Base-by-base conservation (phyloP, 2,113 vertebrate species). In the Peromyscus maniculatus region DNA sequence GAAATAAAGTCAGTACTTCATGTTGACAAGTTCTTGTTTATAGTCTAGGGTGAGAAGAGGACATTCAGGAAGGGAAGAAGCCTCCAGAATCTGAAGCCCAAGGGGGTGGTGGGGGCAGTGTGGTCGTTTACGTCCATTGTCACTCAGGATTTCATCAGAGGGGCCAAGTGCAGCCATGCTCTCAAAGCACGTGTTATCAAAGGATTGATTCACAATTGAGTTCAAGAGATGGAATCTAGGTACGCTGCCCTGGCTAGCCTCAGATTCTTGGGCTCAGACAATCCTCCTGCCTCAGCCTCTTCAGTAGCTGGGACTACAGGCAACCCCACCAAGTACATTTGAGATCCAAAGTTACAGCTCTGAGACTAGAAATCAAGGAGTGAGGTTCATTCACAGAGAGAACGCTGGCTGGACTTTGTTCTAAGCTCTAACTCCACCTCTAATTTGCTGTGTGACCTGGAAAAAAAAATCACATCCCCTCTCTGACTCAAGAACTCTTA, bases 21-120 rank as follows among this genome's bases (percentile, higher is more conserved):
- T 64, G 91, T 28, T 5, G 8, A n/a, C 11, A 64, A 16, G 39
- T 8, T 31, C 16, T 3, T 3, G 0, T 0, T 2, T 39, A 17
- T 13, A 1, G 7, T 7, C 24, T 33, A n/a, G 88, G 62, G 46
- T 22, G 11, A 67, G 55, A 46, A 8, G 22, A 26, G 2, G 3
- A 71, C 10, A 4, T 6, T 1, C 6, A 28, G 31, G 5, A 13
- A 16, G 28, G 28, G 13, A 0, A 62, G 55, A 11, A 28, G 72
- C 28, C 43, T 26, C 46, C 19, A 28, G 12, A 5, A 1, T 28
- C 19, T 15, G 9, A 87, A n/a, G 39, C 39, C 55, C 26, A 0
- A 5, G 26, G 84, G 13, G 52, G 1, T 31, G 19, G 8, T 31
- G 0, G 72, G 46, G 22, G 39, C 10, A 0, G 0, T 6, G 36